Base-by-base conservation (phyloP, 2,797 vertebrate species). In the Poeciliopsis turneri region DNA sequence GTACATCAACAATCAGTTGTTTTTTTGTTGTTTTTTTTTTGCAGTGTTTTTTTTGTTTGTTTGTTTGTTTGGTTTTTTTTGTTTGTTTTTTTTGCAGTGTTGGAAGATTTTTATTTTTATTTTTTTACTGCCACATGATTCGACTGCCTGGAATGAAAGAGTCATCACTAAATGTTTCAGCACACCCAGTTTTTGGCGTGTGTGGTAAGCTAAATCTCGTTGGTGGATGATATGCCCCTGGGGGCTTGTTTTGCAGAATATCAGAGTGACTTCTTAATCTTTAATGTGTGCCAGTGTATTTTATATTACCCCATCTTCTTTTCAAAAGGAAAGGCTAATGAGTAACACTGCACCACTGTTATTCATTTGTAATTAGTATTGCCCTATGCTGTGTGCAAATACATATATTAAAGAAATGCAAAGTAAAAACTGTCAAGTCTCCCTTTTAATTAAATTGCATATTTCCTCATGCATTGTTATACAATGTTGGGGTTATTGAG, bases 311-410 rank as follows among this genome's bases (percentile, higher is more conserved):
- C 92, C 87, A 90, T 94, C 91, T 94, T 91, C 88, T 86, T 94
- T 94, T 94, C 92, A 95, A 94, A 96, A 92, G 88, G 92, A 95
- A 94, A 95, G 83, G 88, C 88, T 93, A 95, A 95, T 94, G 94
- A 94, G 89, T 90, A 84, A 86, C 80, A 74, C 81, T 78, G 77
- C 84, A 80, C 85, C 75, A 36, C 86, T 53, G 49, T 88, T 91
- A 86, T 93, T 92, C 86, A 91, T 92, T 93, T 88, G 87, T 94
- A 93, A 93, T 95, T 92, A 92, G 84, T 78, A 81, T 83, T 86
- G 79, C 76, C 82, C 81, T 92, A 82, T 81, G 85, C 89, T 92
- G 85, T 92, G 90, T 91, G 83, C 86, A 90, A 87, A 92, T 92
- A 82, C 86, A 81, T 47, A 76, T 90, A 84, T 88, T 76, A 90